Evolutionary conservation across 2,797 vertebrate species (phyloP).

Genomic region (Lepilemur septentrionalis): DNA sequence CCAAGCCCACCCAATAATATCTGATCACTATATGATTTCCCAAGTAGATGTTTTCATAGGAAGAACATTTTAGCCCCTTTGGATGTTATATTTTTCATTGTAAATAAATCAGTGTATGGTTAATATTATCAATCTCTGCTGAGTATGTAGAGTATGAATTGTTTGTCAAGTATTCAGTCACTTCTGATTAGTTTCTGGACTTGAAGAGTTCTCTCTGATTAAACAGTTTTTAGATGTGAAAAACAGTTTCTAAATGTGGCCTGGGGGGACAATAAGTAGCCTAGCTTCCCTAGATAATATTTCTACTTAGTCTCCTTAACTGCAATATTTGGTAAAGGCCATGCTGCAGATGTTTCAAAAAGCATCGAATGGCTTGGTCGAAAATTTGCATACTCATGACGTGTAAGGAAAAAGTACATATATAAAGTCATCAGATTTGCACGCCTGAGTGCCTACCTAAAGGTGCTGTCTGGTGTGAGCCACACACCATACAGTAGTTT

Average conservation of each 20-base stretch:
- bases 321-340: neutral
- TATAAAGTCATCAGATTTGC: slow-evolving; percentile 8
- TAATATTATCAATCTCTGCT: neutral
- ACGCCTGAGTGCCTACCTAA: slow-evolving; percentile 86
- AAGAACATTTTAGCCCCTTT: neutral
- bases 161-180: neutral
- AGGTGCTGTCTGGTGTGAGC: slow-evolving; percentile 89
- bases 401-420: neutral
- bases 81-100: slow-evolving; percentile 6
- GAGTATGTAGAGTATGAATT: neutral
- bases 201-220: neutral
- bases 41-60: neutral
- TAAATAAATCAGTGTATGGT: neutral
- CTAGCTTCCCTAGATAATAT: neutral
- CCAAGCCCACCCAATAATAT: neutral
- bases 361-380: neutral
- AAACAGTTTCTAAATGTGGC: neutral
- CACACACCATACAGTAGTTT: slow-evolving; percentile 91
- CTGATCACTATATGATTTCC: neutral
- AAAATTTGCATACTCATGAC: neutral
- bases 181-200: slow-evolving; percentile 13
- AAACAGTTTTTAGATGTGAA: neutral
- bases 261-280: neutral
- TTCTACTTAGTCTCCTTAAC: neutral
- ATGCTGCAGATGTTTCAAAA: neutral